Base-by-base conservation (phyloP, 1,140 invertebrate genomes). In the Anastrepha ludens region DNA sequence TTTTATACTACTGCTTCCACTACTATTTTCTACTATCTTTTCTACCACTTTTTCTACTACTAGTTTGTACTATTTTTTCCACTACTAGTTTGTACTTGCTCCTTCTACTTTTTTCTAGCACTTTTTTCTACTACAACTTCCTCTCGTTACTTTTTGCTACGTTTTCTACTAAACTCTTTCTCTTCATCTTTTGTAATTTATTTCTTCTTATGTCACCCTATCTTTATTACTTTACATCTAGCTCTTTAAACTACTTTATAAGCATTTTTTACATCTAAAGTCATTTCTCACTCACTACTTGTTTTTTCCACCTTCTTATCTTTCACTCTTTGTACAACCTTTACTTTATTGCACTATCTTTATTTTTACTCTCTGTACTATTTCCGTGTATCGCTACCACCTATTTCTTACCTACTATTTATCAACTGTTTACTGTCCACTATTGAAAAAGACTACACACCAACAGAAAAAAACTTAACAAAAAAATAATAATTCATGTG, bases 401-500 rank as follows among this genome's bases (percentile, higher is more conserved):
- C 47, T 17, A 5, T 74, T 74, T 74, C 44, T 74, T 39, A 29
- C 29, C 29, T 29, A 59, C 39, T 50, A 59, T 55, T 85, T 85
- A 15, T 86, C 85, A 60, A 62, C 60, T 86, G 74, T 55, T 81
- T 81, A 81, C 74, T 81, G 74, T 47, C 74, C 50, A 47, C 74
- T 81, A 55, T 58, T 81, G 74, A 58, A 55, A 74, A 50, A 86
- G 20, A 60, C 29, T 9, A 86, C 17, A 20, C 13, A 60, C 55
- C 85, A 64, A 86, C 39, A 39, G 60, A 64, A 86, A 64, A 86
- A 78, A 81, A 7, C 15, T 47, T 13, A 15, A 59, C 29, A 86
- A 50, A 86, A 86, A 86, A 41, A 85, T 85, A 85, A 74, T 74
- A 74, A 74, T 74, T 74, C 39, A 85, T 85, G 39, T 60, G 6